Base-by-base conservation (phyloP, 2,888 invertebrate genomes). In the Cinara cedri region DNA sequence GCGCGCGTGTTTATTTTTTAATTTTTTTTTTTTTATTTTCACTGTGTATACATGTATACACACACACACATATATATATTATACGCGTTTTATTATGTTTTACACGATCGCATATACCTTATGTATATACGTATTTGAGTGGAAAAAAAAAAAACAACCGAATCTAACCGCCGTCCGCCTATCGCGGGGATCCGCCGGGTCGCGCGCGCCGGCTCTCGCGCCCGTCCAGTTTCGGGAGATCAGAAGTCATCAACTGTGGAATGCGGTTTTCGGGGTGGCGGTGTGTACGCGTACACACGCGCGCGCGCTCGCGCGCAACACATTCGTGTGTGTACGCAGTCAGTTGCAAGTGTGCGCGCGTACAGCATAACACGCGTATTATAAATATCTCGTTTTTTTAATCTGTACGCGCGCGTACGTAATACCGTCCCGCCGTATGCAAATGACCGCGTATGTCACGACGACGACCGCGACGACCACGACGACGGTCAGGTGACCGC, bases 241-340 rank as follows among this genome's bases (percentile, higher is more conserved):
- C 78, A 78, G 78, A 78, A 78, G 78, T 78, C 78, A 78, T 78
- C 78, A 60, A 70, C 78, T 70, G 68, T 60, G 78, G 78, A 78
- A 78, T 78, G 78, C 70, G 78, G 78, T 78, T 62, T 70, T 70
- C 68, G 78, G 78, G 78, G 76, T 70, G 68, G 49, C 16, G 78
- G 76, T 26, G 34, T 42, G 6, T 34, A 34, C 34, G 3, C 34
- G 34, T 34, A n/a, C n/a, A n/a, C n/a, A 34, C 42, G 74, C 26
- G 19, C n/a, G 51, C 42, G 57, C 34, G 65, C 13, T n/a, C n/a
- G n/a, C n/a, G n/a, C n/a, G n/a, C n/a, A n/a, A n/a, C n/a, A n/a
- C n/a, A n/a, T n/a, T n/a, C n/a, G 34, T 34, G 34, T 34, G 34
- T 34, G 34, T 34, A 34, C 6, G n/a, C n/a, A n/a, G n/a, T n/a